These are phyloP conservation scores for Nestor notabilis DNA, from an alignment of 2,113 vertebrate genomes.

Conservation along the genomic window DNA sequence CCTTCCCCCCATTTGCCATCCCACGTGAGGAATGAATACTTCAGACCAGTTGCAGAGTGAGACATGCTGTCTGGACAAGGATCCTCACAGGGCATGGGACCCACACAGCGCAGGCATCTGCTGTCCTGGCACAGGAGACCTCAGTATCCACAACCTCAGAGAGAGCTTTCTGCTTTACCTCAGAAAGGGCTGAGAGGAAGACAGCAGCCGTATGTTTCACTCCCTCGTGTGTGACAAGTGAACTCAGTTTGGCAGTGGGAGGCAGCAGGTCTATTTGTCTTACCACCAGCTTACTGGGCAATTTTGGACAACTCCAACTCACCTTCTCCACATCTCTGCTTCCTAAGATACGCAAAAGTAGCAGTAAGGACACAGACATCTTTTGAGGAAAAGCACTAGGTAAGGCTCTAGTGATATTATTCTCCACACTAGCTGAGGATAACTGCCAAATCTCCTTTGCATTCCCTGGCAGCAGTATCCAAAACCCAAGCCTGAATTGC, in stretches of 20 bases:
- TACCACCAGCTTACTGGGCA: not conserved
- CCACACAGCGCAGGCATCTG: slow-evolving; percentile 39
- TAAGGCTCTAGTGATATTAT: not conserved
- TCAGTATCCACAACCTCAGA: not conserved
- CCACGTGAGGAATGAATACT: not conserved
- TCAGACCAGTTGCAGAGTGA: slow-evolving; percentile 31
- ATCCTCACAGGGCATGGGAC: not conserved
- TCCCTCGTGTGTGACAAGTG: not conserved
- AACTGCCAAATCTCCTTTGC: not conserved
- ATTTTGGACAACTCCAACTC: not conserved
- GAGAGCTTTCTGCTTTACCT: slow-evolving; percentile 14
- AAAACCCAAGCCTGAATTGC: not conserved
- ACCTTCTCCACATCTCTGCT: not conserved
- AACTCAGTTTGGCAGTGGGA: slow-evolving; percentile 13
- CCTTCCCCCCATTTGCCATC: slow-evolving; percentile 14
- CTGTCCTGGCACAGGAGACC: slow-evolving; percentile 18
- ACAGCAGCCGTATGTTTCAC: slow-evolving; percentile 38
- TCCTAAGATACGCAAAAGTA: not conserved
- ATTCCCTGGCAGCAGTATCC: not conserved
- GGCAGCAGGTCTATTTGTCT: slow-evolving; percentile 4
- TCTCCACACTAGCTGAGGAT: not conserved
- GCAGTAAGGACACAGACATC: not conserved
- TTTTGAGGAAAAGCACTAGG: not conserved
- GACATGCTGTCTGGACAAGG: slow-evolving; percentile 42
- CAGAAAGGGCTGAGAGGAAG: not conserved